phyloP scores from a whole-genome alignment of 2,888 invertebrate genomes.

The Brachyptera putata region DNA sequence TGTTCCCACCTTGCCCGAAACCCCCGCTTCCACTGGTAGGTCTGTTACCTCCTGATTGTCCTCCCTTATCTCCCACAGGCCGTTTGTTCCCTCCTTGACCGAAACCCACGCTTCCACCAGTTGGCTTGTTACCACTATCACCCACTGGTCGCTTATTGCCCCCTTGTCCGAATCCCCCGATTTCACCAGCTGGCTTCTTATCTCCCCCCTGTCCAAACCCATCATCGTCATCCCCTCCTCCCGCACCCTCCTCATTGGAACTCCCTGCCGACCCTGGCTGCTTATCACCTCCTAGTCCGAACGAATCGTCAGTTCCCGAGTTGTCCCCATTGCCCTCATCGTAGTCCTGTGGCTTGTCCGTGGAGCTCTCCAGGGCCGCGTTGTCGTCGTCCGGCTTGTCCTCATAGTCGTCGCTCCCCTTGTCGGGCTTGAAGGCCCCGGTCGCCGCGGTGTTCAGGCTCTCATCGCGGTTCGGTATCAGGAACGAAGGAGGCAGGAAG shows the following conservation, averaged over 20 bases:
- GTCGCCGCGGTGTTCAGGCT: slow-evolving; percentile 38
- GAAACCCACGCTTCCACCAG: slow-evolving; percentile 2
- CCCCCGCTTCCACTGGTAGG: background rate
- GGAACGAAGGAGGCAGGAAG: slow-evolving; percentile 51
- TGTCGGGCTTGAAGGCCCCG: slow-evolving; percentile 15
- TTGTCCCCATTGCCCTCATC: too few relatives aligned
- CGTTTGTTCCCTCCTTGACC: background rate
- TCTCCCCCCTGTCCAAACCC: slow-evolving; percentile 1
- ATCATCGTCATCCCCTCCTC: background rate
- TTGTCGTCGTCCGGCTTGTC: slow-evolving; percentile 20
- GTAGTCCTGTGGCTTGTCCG: slow-evolving; percentile 15
- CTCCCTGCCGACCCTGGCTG: background rate
- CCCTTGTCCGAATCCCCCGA: slow-evolving; percentile 28
- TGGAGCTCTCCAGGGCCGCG: slow-evolving; percentile 8
- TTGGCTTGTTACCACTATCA: background rate
- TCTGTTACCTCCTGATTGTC: background rate
- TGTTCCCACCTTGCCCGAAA: slow-evolving; percentile 25
- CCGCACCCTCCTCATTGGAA: background rate
- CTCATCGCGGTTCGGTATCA: slow-evolving; percentile 41
- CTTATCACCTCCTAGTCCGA: background rate
- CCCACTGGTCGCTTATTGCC: slow-evolving; percentile 1
- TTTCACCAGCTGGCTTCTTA: too few relatives aligned
- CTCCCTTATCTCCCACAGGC: background rate
- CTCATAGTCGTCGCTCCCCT: background rate
- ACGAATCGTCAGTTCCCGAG: background rate